A percentile compares a stretch with the other conserved stretches of the same genome.
Conservation (phyloP, 2,888 invertebrate species). For the Yponomeuta sedellus region DNA sequence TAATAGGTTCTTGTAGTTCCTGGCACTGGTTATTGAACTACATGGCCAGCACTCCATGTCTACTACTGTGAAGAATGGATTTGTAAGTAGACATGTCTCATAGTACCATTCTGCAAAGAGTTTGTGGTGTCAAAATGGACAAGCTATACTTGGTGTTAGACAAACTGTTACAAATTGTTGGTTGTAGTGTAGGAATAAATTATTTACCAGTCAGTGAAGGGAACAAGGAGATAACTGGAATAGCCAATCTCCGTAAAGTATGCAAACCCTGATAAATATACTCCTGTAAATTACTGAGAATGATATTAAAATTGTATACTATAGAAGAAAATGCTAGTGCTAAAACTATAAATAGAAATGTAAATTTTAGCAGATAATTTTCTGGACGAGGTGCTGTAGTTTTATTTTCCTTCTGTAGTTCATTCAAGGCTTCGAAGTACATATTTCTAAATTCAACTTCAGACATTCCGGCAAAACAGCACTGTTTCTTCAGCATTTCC, state of each 20-base stretch:
- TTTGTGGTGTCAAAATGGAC: too few relatives aligned
- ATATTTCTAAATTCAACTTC: constrained; percentile 79
- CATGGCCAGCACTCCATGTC: constrained; percentile 93
- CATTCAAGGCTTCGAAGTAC: constrained; percentile 62
- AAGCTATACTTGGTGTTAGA: too few relatives aligned
- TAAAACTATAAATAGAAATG: constrained; percentile 16
- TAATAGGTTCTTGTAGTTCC: constrained; percentile 77
- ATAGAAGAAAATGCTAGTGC: constrained; percentile 35
- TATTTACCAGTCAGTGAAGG: constrained; percentile 82
- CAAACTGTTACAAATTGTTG: neutral
- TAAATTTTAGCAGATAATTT: neutral
- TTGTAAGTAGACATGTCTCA: constrained; percentile 88
- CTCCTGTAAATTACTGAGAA: constrained; percentile 84
- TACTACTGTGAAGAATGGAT: constrained; percentile 88
- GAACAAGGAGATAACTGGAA: constrained; percentile 85
- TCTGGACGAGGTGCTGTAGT: neutral
- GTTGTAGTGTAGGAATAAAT: constrained; percentile 10
- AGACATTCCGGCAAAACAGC: constrained; percentile 74
- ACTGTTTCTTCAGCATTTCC: constrained; percentile 74
- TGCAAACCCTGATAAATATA: constrained; percentile 89
- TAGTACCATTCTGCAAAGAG: constrained; percentile 83
- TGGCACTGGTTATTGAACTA: constrained; percentile 81
- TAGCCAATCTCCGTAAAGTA: constrained; percentile 81
- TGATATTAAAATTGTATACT: constrained; percentile 76
- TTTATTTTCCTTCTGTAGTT: constrained; percentile 37